These are phyloP conservation scores for Globodera rostochiensis DNA, from an alignment of 1,140 invertebrate genomes.

Conservation along the genomic window DNA sequence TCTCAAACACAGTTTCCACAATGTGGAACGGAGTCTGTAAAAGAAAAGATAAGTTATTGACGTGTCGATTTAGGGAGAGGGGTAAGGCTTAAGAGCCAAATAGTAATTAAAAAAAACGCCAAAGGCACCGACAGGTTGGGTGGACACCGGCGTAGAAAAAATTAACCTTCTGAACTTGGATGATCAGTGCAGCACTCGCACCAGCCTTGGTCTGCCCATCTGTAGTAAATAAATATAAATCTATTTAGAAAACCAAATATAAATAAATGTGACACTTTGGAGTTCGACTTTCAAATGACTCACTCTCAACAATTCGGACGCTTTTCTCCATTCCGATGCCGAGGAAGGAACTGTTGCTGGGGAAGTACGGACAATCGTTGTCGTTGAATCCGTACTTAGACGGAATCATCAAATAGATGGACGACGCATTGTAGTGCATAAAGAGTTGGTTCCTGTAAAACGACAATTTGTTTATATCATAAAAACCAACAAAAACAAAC, in stretches of 20 bases:
- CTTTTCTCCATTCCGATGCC: conserved; percentile 34
- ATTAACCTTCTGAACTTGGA: conserved; percentile 26
- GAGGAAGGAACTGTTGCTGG: conserved; percentile 30
- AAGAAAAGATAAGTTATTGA: no score
- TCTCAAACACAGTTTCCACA: conserved; percentile 4
- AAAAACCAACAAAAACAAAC: conserved; percentile 23
- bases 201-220: conserved; percentile 3
- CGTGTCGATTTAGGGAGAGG: no score
- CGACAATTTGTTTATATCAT: no score
- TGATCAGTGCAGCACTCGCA: conserved; percentile 10
- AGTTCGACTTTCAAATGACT: neutral
- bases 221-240: neutral
- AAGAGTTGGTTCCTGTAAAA: conserved; percentile 8
- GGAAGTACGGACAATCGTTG: conserved; percentile 21
- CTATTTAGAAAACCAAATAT: neutral
- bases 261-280: neutral
- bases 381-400: conserved; percentile 9
- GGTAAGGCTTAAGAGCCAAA: no score
- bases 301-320: conserved; percentile 25
- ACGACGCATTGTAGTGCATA: conserved; percentile 16
- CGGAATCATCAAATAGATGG: conserved; percentile 32
- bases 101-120: neutral
- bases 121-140: neutral
- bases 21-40: conserved; percentile 37
- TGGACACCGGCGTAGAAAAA: no score